Evolutionary conservation across 2,113 vertebrate genomes (phyloP).

Genomic region (Eidolon helvum): DNA sequence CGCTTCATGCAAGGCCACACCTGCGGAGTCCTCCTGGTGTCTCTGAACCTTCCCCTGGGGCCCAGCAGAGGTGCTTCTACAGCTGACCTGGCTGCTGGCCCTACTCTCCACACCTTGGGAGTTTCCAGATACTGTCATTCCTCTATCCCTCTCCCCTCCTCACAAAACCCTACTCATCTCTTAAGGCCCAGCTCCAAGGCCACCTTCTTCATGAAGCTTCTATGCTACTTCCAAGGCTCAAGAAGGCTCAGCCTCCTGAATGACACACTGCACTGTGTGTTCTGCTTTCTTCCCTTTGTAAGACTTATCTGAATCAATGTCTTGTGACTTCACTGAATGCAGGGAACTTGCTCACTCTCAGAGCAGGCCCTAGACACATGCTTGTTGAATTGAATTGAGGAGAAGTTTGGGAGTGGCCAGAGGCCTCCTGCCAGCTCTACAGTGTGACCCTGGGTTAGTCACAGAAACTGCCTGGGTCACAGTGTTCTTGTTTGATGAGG

Average conservation of each 20-base stretch:
- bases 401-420: not conserved
- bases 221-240: not conserved
- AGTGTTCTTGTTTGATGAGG: not conserved
- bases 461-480: not conserved
- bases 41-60: not conserved
- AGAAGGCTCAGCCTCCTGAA: not conserved
- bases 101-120: not conserved
- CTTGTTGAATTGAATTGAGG: not conserved
- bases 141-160: not conserved
- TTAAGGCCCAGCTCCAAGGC: not conserved
- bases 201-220: not conserved
- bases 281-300: not conserved
- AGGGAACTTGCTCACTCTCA: not conserved
- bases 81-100: not conserved
- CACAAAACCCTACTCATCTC: not conserved
- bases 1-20: not conserved
- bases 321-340: not conserved
- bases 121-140: not conserved
- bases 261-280: not conserved
- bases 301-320: not conserved
- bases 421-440: not conserved
- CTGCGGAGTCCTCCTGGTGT: not conserved
- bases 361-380: not conserved
- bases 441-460: not conserved
- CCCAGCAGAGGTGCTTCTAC: not conserved